A percentile compares a stretch with the other conserved stretches of the same genome.
These are phyloP conservation scores for Petrocephalus zakoni DNA, from an alignment of 2,113 vertebrate species.

Conservation along the genomic window DNA sequence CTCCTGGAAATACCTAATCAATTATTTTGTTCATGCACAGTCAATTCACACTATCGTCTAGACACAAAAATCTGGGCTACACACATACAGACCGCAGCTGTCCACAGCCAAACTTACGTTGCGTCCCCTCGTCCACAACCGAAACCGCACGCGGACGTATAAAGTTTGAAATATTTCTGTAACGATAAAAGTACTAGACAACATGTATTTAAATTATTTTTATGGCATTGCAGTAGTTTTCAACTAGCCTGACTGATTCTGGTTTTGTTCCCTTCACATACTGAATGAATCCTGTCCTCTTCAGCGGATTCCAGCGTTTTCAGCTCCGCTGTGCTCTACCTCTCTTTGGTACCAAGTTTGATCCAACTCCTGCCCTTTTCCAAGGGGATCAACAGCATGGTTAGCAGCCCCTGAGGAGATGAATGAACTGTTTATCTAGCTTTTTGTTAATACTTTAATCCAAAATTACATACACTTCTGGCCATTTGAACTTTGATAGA, in stretches of 20 bases:
- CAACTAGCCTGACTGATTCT: background rate
- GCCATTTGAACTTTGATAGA: background rate
- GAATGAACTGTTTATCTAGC: background rate
- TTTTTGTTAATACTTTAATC: background rate
- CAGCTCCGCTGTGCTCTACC: conserved; percentile 69
- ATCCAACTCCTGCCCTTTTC: conserved; percentile 74
- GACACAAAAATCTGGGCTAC: background rate
- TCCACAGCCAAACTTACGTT: background rate
- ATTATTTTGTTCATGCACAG: background rate
- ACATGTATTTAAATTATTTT: background rate
- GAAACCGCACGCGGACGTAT: background rate
- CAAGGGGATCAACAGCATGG: conserved; percentile 69
- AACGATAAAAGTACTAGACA: background rate
- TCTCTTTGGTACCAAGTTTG: conserved; percentile 70
- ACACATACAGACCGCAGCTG: background rate
- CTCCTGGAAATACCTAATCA: background rate
- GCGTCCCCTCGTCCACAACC: background rate
- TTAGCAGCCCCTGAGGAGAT: conserved; percentile 44
- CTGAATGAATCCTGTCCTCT: background rate
- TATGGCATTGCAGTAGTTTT: background rate
- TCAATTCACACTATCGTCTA: background rate
- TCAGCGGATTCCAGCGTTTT: conserved; percentile 65
- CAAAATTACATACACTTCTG: background rate
- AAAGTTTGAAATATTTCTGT: background rate
- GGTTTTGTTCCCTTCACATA: background rate